Base-by-base conservation (phyloP, 2,113 vertebrate genomes). In the Nyctereutes procyonoides region DNA sequence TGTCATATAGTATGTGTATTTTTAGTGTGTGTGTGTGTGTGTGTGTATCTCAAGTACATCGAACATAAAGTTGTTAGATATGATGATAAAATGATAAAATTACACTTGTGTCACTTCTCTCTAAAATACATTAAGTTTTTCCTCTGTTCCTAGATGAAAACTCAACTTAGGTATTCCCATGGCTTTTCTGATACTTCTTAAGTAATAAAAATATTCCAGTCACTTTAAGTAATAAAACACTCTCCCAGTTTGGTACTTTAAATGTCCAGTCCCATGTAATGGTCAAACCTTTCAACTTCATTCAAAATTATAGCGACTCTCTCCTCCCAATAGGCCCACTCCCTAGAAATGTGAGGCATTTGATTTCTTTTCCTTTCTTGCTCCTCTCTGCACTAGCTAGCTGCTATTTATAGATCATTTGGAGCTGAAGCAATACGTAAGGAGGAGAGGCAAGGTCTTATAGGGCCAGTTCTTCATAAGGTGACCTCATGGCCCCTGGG, bases 91-190 rank as follows among this genome's bases (percentile, higher is more conserved):
- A n/a, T 90, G 26, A 65, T 71, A 83, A 76, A 76, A 84, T 88
- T 89, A 80, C 76, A 35, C 94, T 88, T 91, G 10, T 73, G 10
- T 73, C 14, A 77, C 24, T 5, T 88, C 12, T 81, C 3, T 81
- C 12, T 88, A 92, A 88, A 95, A 81, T 56, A 35, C 32, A 87
- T 85, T 90, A 55, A 62, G 3, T 76, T 94, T 69, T 91, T 88
- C 43, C 30, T 89, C 35, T 95, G 35, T 12, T 90, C 5, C 38
- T 63, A 9, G 20, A 43, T 85, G 35, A 94, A 90, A 77, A 55
- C 56, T 81, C 53, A 95, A 35, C 6, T 73, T 93, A 81, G 32
- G 2, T 71, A 81, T 96, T 85, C 30, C 35, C 48, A 35, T 74
- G 38, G 1, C 1, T 90, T 93, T 88, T 62, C 84, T 58, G n/a